phyloP scores from a whole-genome alignment of 2,888 invertebrate species.

The Andrena chrysosceles region DNA sequence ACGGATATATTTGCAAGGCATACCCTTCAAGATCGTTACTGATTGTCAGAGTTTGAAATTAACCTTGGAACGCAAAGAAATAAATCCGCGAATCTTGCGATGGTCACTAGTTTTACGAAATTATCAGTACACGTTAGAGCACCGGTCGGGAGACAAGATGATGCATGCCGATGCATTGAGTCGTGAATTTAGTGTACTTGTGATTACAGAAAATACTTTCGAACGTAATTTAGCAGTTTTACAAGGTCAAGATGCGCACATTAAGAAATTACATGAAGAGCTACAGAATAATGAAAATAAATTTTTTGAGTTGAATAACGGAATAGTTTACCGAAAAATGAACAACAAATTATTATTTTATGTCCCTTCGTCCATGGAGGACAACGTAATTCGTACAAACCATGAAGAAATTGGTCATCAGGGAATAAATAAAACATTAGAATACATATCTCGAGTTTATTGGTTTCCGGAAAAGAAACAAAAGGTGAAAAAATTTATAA shows the following conservation, averaged over 20 bases:
- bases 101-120: constrained; percentile 11
- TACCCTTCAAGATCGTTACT: constrained; percentile 6
- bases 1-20: constrained; percentile 16
- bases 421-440: constrained; percentile 17
- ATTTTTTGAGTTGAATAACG: constrained; percentile 9
- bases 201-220: background rate
- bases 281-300: constrained; percentile 4
- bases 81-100: constrained; percentile 40
- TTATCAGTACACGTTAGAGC: constrained; percentile 22
- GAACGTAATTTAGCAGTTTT: constrained; percentile 16
- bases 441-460: constrained; percentile 18
- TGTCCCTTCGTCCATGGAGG: constrained; percentile 14
- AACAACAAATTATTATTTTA: constrained; percentile 12
- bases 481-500: background rate
- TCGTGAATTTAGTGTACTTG: constrained; percentile 9
- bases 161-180: constrained; percentile 14
- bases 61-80: constrained; percentile 25
- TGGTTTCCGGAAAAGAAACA: constrained; percentile 10
- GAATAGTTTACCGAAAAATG: constrained; percentile 10
- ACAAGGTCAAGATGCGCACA: background rate
- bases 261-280: background rate
- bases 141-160: constrained; percentile 3
- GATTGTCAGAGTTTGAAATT: background rate
- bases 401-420: constrained; percentile 21
- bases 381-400: constrained; percentile 6